Evolutionary conservation across 2,888 invertebrate genomes (phyloP), one percentile per base, ranked within the genome.

Genomic region (Cheilosia vernalis): DNA sequence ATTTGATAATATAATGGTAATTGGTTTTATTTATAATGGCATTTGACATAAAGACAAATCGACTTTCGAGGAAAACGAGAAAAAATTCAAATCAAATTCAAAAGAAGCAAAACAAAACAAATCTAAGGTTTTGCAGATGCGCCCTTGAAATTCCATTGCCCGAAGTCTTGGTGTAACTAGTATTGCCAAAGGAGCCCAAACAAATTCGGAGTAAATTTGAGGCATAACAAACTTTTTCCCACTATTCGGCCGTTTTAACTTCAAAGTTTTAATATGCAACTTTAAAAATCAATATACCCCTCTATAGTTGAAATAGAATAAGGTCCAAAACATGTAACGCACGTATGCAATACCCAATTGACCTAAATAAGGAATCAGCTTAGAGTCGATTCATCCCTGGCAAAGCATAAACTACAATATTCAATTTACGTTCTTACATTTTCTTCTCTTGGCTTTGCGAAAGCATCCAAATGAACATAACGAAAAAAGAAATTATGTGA

Each of bases 271-370:
- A 27, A 72, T 30, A 27, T 30, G 30, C 42, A 55, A 67, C 21
- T 61, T 61, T 55, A 55, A 73, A 63, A 70, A 73, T 60, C 64
- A 55, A 74, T 40, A 63, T 1, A 17, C 42, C 44, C 47, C 44
- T 47, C n/a, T 21, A 37, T 56, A 33, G 13, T 30, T 49, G 40
- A 49, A 7, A 19, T 2, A 30, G 9, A 30, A 27, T 17, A 30
- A 24, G 6, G 49, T 21, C 6, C 5, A 53, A 17, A 4, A 5
- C 21, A 58, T 15, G 19, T 56, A 37, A 63, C 56, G 66, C 56
- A 81, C 72, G 61, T 56, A 81, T 81, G 76, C 81, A 81, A 81
- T 76, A 81, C 67, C 66, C 85, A 77, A 81, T 85, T 85, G 85
- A 85, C 85, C 85, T 76, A 85, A 76, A 85, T 81, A 77, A 33